A percentile compares a stretch with the other conserved stretches of the same genome.
Evolutionary conservation across 2,888 invertebrate genomes (phyloP).

Genomic region (Toxonevra muliebris): DNA sequence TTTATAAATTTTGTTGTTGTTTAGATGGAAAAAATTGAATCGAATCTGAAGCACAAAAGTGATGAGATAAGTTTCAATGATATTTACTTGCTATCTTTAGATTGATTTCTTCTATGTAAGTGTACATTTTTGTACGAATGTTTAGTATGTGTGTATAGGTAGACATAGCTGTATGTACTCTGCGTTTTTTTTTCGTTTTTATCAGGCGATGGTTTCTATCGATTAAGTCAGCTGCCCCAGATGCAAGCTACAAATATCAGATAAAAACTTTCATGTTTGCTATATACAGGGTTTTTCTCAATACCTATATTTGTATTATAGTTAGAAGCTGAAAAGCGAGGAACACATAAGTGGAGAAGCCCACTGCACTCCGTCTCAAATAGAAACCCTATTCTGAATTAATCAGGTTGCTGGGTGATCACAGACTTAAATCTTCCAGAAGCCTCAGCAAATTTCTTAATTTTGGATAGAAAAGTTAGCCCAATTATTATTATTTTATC

Average conservation of each 20-base stretch:
- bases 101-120: slow-evolving; percentile 2
- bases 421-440: too few species aligned
- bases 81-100: slow-evolving; percentile 29
- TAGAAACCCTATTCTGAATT: too few species aligned
- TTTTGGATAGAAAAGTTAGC: too few species aligned
- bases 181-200: slow-evolving; percentile 1
- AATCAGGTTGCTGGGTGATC: too few species aligned
- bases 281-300: too few species aligned
- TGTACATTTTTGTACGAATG: too few species aligned
- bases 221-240: slow-evolving; percentile 16
- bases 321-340: not conserved
- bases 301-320: too few species aligned
- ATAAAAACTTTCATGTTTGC: not conserved
- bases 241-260: slow-evolving; percentile 2
- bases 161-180: not conserved
- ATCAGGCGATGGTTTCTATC: not conserved
- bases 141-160: not conserved
- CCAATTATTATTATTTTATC: too few species aligned
- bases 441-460: too few species aligned
- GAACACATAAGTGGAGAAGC: not conserved
- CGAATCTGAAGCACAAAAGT: not conserved
- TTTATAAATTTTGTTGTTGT: slow-evolving; percentile 10
- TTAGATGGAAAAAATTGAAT: too few species aligned
- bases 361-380: too few species aligned
- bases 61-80: slow-evolving; percentile 38